phyloP scores from a whole-genome alignment of 2,797 vertebrate species.

The Acrocephalus scirpaceus region DNA sequence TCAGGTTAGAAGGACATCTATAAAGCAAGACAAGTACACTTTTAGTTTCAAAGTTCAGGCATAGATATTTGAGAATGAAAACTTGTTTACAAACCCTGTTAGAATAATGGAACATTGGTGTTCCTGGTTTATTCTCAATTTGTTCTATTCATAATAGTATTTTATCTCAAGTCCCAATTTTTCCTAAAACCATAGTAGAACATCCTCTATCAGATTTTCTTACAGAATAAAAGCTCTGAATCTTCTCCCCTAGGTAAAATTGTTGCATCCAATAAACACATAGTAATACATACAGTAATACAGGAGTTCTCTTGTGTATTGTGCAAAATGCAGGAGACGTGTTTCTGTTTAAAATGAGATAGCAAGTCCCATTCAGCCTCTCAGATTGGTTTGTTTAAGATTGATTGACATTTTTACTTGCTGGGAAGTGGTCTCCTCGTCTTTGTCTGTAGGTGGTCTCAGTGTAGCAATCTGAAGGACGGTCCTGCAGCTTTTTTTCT shows the following conservation, averaged over 20 bases:
- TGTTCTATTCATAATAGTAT: not conserved
- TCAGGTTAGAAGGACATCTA: not conserved
- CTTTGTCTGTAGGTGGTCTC: not conserved
- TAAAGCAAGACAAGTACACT: not conserved
- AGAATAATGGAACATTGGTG: not conserved
- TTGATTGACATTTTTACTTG: not conserved
- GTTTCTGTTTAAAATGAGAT: not conserved
- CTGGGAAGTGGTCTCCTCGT: not conserved
- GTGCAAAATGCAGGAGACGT: not conserved
- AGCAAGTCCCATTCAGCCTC: not conserved
- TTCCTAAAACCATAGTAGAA: not conserved
- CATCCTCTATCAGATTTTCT: not conserved
- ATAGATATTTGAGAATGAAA: not conserved
- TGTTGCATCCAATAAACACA: not conserved
- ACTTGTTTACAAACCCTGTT: not conserved
- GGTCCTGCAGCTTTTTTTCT: not conserved
- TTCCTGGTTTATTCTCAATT: not conserved
- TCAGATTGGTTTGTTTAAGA: not conserved
- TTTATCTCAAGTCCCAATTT: not conserved
- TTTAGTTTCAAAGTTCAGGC: not conserved
- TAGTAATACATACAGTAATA: not conserved
- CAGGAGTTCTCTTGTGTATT: not conserved
- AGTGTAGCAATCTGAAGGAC: not conserved
- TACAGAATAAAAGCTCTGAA: not conserved
- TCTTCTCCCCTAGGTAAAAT: not conserved